These are phyloP conservation scores for Metopolophium dirhodum DNA, from an alignment of 1,140 invertebrate genomes.

Conservation along the genomic window DNA sequence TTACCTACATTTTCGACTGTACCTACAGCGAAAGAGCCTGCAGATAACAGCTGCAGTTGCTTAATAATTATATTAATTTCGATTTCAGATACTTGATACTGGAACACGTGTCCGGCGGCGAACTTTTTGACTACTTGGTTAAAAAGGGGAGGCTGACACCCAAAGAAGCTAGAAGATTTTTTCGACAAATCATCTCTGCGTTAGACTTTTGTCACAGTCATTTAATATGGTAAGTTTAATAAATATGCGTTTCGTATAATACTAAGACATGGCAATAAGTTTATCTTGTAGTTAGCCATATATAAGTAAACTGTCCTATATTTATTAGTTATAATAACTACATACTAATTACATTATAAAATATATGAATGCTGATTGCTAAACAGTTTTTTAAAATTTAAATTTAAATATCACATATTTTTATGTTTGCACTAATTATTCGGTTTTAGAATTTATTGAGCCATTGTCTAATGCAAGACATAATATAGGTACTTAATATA, in stretches of 20 bases:
- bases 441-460: background rate
- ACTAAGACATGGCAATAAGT: background rate
- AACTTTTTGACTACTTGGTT: constrained; percentile 98
- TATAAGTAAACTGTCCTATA: background rate
- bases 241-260: constrained; percentile 48
- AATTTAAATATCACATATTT: background rate
- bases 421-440: background rate
- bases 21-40: background rate
- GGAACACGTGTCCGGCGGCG: constrained; percentile 98
- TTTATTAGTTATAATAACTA: background rate
- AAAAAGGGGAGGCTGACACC: constrained; percentile 98
- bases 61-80: background rate
- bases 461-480: background rate
- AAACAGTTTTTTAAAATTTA: background rate
- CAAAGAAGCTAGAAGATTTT: constrained; percentile 97
- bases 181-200: constrained; percentile 98
- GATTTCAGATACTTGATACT: constrained; percentile 89
- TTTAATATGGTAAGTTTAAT: constrained; percentile 99
- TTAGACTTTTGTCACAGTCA: constrained; percentile 99
- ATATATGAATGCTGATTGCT: background rate
- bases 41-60: background rate
- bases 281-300: background rate
- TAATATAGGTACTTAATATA: background rate
- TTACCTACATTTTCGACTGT: background rate
- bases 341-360: background rate